Percentiles rank a stretch among this genome's conserved stretches.
These are phyloP conservation scores for Anguilla pacifica DNA, from an alignment of 2,797 vertebrate species.

Conservation along the genomic window DNA sequence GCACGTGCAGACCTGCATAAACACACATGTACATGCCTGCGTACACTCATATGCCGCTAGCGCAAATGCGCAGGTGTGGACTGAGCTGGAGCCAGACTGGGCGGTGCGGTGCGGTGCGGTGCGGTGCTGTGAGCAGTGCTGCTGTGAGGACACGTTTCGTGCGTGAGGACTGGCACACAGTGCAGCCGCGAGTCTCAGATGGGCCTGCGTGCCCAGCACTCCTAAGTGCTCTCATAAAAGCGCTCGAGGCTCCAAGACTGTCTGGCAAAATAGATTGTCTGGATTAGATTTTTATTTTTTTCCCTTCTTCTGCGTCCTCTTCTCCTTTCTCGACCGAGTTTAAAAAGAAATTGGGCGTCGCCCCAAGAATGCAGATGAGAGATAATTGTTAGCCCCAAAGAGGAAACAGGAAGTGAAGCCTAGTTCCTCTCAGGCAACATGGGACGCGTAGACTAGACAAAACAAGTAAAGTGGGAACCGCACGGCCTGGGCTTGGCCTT, in stretches of 20 bases:
- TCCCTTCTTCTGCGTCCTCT: slow-evolving; percentile 19
- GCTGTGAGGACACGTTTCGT: too few relatives aligned
- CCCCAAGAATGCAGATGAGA: slow-evolving; percentile 54
- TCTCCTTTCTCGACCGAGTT: slow-evolving; percentile 37
- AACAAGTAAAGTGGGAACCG: slow-evolving; percentile 67
- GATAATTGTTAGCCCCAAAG: slow-evolving; percentile 59
- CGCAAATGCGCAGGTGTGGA: background rate
- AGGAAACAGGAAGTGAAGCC: slow-evolving; percentile 78
- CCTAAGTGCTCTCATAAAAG: slow-evolving; percentile 37
- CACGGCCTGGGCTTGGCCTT: slow-evolving; percentile 57
- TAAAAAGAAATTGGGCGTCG: slow-evolving; percentile 73
- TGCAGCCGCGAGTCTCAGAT: too few relatives aligned
- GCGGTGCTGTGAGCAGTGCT: too few relatives aligned
- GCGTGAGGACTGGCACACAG: background rate
- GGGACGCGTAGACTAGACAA: slow-evolving; percentile 83
- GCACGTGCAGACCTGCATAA: background rate
- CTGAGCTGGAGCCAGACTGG: background rate
- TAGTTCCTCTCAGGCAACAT: slow-evolving; percentile 72
- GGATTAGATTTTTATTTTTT: slow-evolving; percentile 6
- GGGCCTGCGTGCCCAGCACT: background rate
- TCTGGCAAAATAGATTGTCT: slow-evolving; percentile 23
- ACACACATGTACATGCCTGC: background rate
- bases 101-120: too few relatives aligned
- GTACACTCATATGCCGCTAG: slow-evolving; percentile 13
- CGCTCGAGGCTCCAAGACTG: background rate